Evolutionary conservation across 2,888 invertebrate genomes (phyloP).

Genomic region (Ptychoptera albimana): DNA sequence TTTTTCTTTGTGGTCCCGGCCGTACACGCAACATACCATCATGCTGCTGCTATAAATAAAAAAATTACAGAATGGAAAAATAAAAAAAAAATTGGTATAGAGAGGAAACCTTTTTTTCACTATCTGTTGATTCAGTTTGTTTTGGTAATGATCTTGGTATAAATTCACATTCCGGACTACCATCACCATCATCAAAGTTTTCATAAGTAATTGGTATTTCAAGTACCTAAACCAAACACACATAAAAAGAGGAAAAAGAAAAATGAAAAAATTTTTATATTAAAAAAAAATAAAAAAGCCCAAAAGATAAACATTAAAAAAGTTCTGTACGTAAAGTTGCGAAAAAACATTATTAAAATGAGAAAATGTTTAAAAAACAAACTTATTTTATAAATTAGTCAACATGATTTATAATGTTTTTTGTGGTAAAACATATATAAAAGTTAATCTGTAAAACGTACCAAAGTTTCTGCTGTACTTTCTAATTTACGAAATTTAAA

Average conservation of each 20-base stretch:
- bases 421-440: neutral
- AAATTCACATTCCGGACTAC: conserved; percentile 69
- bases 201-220: conserved; percentile 81
- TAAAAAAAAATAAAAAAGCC: neutral
- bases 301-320: no score
- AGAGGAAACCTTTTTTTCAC: conserved; percentile 33
- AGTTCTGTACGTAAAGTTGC: no score
- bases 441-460: conserved; percentile 25
- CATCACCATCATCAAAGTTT: conserved; percentile 61
- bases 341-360: no score
- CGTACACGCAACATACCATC: conserved; percentile 47
- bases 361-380: neutral
- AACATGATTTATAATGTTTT: neutral
- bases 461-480: conserved; percentile 63
- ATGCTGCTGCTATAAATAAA: conserved; percentile 18
- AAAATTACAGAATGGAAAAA: neutral
- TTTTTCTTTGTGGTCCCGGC: conserved; percentile 64
- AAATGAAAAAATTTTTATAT: neutral
- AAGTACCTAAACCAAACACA: conserved; percentile 38
- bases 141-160: conserved; percentile 36
- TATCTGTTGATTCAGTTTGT: conserved; percentile 24
- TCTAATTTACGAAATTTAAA: conserved; percentile 93
- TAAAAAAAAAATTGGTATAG: neutral
- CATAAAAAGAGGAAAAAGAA: conserved; percentile 7
- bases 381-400: neutral